Evolutionary conservation across 2,888 invertebrate species (phyloP), one percentile per base, ranked within the genome.

Genomic region (Eupeodes luniger): DNA sequence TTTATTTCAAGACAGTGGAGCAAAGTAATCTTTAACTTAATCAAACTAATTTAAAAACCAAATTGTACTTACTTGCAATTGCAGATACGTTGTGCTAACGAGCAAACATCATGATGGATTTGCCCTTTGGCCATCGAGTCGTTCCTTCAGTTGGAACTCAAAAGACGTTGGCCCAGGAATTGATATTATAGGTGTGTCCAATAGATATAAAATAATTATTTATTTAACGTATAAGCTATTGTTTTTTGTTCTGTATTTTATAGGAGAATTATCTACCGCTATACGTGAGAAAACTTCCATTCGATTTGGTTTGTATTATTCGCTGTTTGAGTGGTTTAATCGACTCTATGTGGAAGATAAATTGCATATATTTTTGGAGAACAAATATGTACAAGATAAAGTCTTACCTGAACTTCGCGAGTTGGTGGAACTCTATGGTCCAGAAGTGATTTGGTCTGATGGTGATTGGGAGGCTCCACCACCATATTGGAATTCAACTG

Each of bases 391-490:
- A 0, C 93, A 94, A 7, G 94, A 95, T 4, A 98, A 98, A 93
- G 94, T 96, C n/a, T 94, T 96, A 89, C 97, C 97, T 0, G 98
- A 98, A 93, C 94, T 98, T 91, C 95, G 95, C 88, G 98, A 98
- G 92, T 91, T 98, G 69, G 94, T 98, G 36, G 92, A 95, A 81
- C 94, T 94, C 82, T 97, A 97, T 91, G 92, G 95, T 81, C 97
- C 97, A 0, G 97, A 98, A 47, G 94, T 99, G 0, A 93, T 99
- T 16, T 99, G 98, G 98, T 96, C 98, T 0, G 99, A 99, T 93
- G 99, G 99, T 0, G 99, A 98, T 90, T 98, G 98, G 98, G 98
- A 98, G 92, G 97, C 97, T 0, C 93, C 95, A 0, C 96, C 96
- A 87, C 94, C 94, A 0, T 98, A 98, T 91, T 99, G 98, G 98